Evolutionary conservation across 2,113 vertebrate species (phyloP).

Genomic region (Scopus umbretta): DNA sequence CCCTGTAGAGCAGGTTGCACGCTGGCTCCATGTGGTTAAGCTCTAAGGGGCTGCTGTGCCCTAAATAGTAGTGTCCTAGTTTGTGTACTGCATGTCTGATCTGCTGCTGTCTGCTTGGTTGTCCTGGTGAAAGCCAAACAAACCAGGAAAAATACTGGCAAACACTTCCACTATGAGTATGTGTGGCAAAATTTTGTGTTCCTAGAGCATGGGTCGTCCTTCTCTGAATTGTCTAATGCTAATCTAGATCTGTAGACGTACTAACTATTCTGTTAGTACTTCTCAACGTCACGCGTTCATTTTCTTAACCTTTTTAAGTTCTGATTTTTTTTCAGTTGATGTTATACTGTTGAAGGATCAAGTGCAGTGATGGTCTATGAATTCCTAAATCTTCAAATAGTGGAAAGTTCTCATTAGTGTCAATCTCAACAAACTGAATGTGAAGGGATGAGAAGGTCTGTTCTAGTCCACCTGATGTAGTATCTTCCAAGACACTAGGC

Average conservation of each 20-base stretch:
- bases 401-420: background rate
- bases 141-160: background rate
- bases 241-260: background rate
- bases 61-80: conserved; percentile 47
- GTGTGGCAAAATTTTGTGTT: background rate
- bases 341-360: background rate
- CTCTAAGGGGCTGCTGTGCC: conserved; percentile 40
- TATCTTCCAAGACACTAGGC: background rate
- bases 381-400: background rate
- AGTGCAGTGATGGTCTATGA: background rate
- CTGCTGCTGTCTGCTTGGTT: background rate
- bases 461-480: background rate
- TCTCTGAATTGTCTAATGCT: background rate
- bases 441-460: background rate
- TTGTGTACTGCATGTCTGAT: background rate
- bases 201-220: background rate
- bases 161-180: background rate
- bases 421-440: background rate
- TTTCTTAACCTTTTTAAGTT: background rate
- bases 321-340: background rate
- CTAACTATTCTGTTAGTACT: background rate
- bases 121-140: background rate
- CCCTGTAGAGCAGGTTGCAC: background rate
- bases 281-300: background rate
- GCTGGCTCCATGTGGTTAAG: conserved; percentile 8